phyloP scores from a whole-genome alignment of 2,888 invertebrate species.

The Rhamnusium bicolor region DNA sequence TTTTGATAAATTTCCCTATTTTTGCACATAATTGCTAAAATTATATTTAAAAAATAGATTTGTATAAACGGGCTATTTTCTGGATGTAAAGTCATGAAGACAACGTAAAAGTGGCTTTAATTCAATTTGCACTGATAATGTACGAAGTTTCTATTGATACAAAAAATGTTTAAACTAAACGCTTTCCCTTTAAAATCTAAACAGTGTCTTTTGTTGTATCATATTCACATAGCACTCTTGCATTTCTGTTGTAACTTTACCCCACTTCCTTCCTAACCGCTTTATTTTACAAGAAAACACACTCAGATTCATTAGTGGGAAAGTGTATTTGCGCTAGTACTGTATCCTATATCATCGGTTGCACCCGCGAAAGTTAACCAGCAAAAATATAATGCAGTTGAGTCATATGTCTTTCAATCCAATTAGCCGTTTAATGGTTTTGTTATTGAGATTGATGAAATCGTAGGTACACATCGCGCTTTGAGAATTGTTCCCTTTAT shows the following conservation, averaged over 20 bases:
- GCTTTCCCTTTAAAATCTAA: background rate
- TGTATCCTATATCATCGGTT: too few relatives aligned
- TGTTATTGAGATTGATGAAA: too few relatives aligned
- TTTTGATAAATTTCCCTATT: too few relatives aligned
- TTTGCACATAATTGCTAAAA: too few relatives aligned
- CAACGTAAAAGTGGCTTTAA: background rate
- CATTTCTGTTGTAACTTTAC: slow-evolving; percentile 3
- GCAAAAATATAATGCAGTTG: background rate
- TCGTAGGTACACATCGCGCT: too few relatives aligned
- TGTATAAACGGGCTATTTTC: too few relatives aligned
- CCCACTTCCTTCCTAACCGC: slow-evolving; percentile 21
- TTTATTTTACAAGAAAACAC: slow-evolving; percentile 21
- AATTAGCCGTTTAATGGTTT: too few relatives aligned
- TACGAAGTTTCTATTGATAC: background rate
- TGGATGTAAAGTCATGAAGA: too few relatives aligned
- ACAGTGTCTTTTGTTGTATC: background rate
- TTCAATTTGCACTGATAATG: too few relatives aligned
- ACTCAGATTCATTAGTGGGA: slow-evolving; percentile 21
- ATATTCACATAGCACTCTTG: slow-evolving; percentile 4
- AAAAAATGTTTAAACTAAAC: background rate
- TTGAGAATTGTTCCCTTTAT: too few relatives aligned
- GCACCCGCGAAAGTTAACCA: slow-evolving; percentile 5
- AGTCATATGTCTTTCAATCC: too few relatives aligned
- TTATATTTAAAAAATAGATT: too few relatives aligned
- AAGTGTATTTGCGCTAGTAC: background rate